These are phyloP conservation scores for Poeciliopsis retropinna DNA, from an alignment of 2,113 vertebrate genomes.

Conservation along the genomic window DNA sequence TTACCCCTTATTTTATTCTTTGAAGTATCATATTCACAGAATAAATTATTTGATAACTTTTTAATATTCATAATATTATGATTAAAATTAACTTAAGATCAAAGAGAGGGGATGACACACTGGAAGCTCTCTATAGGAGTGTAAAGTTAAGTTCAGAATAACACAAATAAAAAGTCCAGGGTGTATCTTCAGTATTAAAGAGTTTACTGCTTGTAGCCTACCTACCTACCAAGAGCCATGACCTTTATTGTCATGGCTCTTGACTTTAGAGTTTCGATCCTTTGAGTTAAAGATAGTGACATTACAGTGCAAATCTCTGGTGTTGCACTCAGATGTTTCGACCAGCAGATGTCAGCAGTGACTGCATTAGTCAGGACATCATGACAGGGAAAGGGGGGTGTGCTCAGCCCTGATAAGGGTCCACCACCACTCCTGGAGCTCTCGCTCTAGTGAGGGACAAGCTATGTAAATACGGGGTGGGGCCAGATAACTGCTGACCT, in stretches of 20 bases:
- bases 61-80: too few species aligned
- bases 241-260: background rate
- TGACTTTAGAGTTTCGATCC: background rate
- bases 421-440: conserved; percentile 6
- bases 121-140: too few species aligned
- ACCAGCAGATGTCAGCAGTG: conserved; percentile 50
- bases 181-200: background rate
- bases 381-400: background rate
- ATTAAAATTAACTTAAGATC: too few species aligned
- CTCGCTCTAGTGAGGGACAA: conserved; percentile 22
- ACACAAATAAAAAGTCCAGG: background rate
- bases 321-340: background rate
- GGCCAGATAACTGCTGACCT: conserved; percentile 48
- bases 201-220: background rate
- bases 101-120: too few species aligned
- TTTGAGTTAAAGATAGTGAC: background rate
- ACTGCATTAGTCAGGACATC: background rate
- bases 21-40: too few species aligned
- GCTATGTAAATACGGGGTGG: conserved; percentile 38
- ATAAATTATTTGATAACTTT: too few species aligned
- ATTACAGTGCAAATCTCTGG: background rate
- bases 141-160: background rate
- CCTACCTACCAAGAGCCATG: background rate
- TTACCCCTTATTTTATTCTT: too few species aligned
- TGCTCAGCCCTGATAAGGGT: conserved; percentile 22